Evolutionary conservation across 2,888 invertebrate species (phyloP).

Genomic region (Orthosia incerta): DNA sequence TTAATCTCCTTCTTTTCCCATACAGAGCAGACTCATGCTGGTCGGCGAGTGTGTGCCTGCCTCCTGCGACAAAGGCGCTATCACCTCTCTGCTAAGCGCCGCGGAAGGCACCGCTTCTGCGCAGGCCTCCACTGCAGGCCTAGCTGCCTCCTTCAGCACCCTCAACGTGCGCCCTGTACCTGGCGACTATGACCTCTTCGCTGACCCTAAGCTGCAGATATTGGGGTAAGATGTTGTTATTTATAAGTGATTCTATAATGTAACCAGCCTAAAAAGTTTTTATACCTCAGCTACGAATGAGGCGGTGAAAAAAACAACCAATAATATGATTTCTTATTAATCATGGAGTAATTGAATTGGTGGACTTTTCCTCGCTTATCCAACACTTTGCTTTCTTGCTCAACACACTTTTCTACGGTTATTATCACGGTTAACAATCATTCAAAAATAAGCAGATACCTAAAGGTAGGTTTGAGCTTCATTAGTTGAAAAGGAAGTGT

Average conservation of each 20-base stretch:
- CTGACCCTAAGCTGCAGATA: slow-evolving; percentile 93
- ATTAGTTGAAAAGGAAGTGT: neutral
- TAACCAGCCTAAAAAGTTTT: no score
- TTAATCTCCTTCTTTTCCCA: slow-evolving; percentile 4
- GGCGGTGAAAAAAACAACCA: no score
- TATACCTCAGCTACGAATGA: no score
- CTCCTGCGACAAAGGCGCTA: slow-evolving; percentile 91
- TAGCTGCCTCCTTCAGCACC: slow-evolving; percentile 88
- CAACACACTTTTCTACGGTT: neutral
- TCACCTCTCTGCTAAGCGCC: slow-evolving; percentile 83
- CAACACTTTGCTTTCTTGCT: no score
- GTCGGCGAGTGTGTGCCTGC: slow-evolving; percentile 94
- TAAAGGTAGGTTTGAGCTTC: neutral
- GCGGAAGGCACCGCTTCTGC: slow-evolving; percentile 81
- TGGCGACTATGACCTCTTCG: slow-evolving; percentile 92
- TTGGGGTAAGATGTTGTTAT: slow-evolving; percentile 88
- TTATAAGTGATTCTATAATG: no score
- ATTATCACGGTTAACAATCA: no score
- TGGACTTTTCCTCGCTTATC: no score
- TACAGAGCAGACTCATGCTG: slow-evolving; percentile 92
- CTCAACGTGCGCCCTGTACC: slow-evolving; percentile 93
- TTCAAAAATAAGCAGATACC: no score
- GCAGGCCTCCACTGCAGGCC: slow-evolving; percentile 76
- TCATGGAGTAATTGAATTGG: no score
- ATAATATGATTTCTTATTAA: no score